Conservation (phyloP, 1,140 invertebrate species). For the Whitmania pigra region DNA sequence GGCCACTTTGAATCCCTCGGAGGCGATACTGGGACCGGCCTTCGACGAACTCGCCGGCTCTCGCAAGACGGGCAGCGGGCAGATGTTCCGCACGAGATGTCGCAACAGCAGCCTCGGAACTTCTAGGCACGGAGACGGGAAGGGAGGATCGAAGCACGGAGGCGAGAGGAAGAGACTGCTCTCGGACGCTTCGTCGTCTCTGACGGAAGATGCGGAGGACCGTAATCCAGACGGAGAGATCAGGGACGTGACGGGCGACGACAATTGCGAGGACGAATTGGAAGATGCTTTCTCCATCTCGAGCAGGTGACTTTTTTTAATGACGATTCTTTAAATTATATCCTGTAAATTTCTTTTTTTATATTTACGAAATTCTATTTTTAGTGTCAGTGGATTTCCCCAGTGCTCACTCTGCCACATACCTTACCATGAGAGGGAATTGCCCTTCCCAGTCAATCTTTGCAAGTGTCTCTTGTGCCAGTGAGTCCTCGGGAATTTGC, state of each 20-base stretch:
- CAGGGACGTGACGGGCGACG: background rate
- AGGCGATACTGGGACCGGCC: background rate
- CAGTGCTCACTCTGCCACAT: conserved; percentile 59
- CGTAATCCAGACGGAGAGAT: background rate
- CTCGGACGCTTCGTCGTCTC: background rate
- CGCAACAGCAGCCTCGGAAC: too few species aligned
- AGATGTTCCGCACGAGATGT: too few species aligned
- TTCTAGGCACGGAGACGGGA: background rate
- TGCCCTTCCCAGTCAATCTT: conserved; percentile 58
- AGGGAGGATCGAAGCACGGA: background rate
- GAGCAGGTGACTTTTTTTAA: background rate
- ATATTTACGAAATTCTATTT: conserved; percentile 18
- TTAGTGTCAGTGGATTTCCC: conserved; percentile 3
- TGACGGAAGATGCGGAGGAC: background rate
- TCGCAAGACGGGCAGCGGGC: background rate
- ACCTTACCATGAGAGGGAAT: conserved; percentile 58
- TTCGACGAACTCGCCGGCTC: background rate
- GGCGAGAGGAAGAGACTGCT: background rate
- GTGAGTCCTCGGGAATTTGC: conserved; percentile 45
- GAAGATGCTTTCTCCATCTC: background rate
- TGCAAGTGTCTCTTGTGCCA: conserved; percentile 57
- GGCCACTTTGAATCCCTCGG: conserved; percentile 53
- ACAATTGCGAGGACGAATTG: background rate
- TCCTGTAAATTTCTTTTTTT: background rate
- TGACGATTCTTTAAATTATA: too few species aligned